phyloP scores from a whole-genome alignment of 2,113 vertebrate species.

The Calyptomena viridis region DNA sequence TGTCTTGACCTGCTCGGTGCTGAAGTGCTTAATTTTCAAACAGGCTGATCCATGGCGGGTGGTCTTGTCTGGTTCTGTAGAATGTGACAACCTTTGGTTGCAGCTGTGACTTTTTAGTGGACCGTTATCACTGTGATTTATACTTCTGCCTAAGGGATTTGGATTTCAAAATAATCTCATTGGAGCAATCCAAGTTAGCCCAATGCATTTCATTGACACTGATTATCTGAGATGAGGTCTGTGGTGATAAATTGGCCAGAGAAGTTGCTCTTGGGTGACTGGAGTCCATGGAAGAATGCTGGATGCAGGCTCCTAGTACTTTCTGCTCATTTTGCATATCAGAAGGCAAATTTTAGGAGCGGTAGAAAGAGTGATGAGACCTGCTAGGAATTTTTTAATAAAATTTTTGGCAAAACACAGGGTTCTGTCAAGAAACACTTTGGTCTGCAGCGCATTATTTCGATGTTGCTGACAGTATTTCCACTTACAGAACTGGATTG shows the following conservation, averaged over 20 bases:
- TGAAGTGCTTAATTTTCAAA: background rate
- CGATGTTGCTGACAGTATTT: background rate
- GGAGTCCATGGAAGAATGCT: background rate
- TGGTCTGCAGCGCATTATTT: background rate
- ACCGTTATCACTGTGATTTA: background rate
- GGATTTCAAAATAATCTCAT: background rate
- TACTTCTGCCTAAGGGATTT: background rate
- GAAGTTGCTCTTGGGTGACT: background rate
- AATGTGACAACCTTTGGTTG: background rate
- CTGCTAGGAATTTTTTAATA: conserved; percentile 25
- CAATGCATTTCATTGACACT: background rate
- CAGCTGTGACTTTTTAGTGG: background rate
- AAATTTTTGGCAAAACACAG: background rate
- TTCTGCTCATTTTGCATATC: background rate
- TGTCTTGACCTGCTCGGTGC: background rate
- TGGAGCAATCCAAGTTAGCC: background rate
- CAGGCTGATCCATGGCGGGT: background rate
- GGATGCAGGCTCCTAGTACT: background rate
- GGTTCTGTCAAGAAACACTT: background rate
- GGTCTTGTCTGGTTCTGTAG: background rate
- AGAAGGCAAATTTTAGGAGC: background rate
- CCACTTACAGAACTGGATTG: background rate
- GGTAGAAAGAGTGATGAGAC: background rate
- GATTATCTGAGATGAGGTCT: background rate
- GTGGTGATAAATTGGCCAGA: background rate